Evolutionary conservation across 1,140 invertebrate genomes (phyloP).

Genomic region (Drosophila nebulosa): DNA sequence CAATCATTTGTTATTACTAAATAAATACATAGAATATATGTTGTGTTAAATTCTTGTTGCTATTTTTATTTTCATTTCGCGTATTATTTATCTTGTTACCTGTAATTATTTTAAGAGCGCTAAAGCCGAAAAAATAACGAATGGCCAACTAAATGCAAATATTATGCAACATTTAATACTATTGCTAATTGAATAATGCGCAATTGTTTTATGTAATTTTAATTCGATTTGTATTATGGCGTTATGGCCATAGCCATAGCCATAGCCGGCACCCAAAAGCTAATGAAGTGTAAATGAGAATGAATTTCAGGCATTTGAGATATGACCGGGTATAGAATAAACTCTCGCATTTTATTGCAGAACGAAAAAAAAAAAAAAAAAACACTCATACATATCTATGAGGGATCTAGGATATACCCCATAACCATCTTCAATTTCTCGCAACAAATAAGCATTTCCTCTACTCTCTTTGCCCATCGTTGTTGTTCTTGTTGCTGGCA

Average conservation of each 20-base stretch:
- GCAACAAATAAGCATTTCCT: constrained; percentile 66
- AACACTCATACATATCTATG: constrained; percentile 29
- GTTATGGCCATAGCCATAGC: constrained; percentile 35
- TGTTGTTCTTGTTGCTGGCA: constrained; percentile 55
- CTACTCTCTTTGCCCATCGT: constrained; percentile 10
- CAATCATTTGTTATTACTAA: background rate
- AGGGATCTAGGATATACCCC: constrained; percentile 16
- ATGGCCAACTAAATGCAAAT: background rate
- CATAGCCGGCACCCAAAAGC: background rate
- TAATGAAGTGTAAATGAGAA: constrained; percentile 56
- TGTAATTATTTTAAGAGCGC: constrained; percentile 43
- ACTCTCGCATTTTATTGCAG: constrained; percentile 63
- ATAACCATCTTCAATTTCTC: constrained; percentile 9
- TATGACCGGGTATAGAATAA: constrained; percentile 43
- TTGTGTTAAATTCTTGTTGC: background rate
- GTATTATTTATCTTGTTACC: constrained; percentile 13
- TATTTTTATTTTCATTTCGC: constrained; percentile 4
- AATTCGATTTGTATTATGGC: constrained; percentile 42
- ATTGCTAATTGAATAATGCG: constrained; percentile 48
- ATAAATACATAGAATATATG: background rate
- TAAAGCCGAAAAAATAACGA: constrained; percentile 24
- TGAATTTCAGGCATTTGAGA: constrained; percentile 34
- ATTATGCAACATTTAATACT: constrained; percentile 24
- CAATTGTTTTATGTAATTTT: constrained; percentile 66
- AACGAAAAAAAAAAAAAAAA: constrained; percentile 9